Percentiles rank a stretch among this genome's conserved stretches.
These are phyloP conservation scores for Cerceris ruficornis DNA, from an alignment of 2,888 invertebrate genomes.

Conservation along the genomic window DNA sequence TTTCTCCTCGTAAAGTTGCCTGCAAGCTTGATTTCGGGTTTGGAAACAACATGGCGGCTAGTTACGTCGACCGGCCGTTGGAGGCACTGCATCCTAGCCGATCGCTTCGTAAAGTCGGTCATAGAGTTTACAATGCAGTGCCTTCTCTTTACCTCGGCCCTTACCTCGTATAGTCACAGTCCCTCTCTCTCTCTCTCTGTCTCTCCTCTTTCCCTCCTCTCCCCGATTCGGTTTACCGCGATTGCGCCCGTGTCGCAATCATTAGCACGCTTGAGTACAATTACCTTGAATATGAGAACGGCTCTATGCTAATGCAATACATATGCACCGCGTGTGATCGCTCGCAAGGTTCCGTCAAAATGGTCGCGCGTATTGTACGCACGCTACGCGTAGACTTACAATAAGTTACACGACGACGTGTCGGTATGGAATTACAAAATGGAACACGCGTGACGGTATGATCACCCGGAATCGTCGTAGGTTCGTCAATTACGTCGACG, in stretches of 20 bases:
- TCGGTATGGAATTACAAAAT: slow-evolving; percentile 58
- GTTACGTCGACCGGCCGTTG: slow-evolving; percentile 35
- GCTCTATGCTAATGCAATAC: slow-evolving; percentile 42
- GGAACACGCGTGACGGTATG: slow-evolving; percentile 56
- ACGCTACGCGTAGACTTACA: slow-evolving; percentile 38
- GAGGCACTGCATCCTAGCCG: slow-evolving; percentile 53
- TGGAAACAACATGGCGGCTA: slow-evolving; percentile 58
- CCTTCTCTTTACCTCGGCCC: slow-evolving; percentile 39
- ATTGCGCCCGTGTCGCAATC: slow-evolving; percentile 64
- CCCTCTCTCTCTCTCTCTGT: background rate
- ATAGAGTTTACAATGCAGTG: slow-evolving; percentile 57
- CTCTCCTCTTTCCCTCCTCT: background rate
- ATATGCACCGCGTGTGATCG: slow-evolving; percentile 48
- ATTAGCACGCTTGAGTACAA: slow-evolving; percentile 61
- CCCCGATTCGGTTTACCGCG: slow-evolving; percentile 43
- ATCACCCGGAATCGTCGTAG: slow-evolving; percentile 50
- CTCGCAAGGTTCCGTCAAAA: slow-evolving; percentile 57
- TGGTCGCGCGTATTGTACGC: slow-evolving; percentile 39
- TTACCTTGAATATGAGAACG: slow-evolving; percentile 67
- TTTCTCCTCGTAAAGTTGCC: slow-evolving; percentile 53
- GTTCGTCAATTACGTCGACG: slow-evolving; percentile 39
- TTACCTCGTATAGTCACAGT: slow-evolving; percentile 12
- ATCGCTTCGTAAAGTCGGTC: slow-evolving; percentile 56
- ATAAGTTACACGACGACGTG: slow-evolving; percentile 50
- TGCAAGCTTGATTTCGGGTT: slow-evolving; percentile 61